Percentiles rank a stretch among this genome's conserved stretches.
Conservation (phyloP, 2,888 invertebrate genomes). For the Lasioglossum lativentre region DNA sequence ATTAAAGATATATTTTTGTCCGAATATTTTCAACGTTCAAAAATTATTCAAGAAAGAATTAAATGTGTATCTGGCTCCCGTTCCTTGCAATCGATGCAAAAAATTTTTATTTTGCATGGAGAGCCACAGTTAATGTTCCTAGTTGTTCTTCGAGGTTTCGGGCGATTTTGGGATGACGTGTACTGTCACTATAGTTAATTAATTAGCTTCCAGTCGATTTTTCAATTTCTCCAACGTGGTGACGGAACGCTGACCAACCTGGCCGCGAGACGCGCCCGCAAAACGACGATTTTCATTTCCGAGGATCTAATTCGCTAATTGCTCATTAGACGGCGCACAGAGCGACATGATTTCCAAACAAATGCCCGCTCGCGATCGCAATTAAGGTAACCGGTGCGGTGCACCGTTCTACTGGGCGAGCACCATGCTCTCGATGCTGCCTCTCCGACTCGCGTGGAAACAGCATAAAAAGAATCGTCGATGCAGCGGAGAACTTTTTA, state of each 20-base stretch:
- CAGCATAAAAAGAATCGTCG: slow-evolving; percentile 11
- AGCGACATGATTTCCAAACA: slow-evolving; percentile 55
- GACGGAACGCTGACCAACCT: background rate
- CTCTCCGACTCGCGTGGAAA: slow-evolving; percentile 26
- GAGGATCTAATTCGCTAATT: slow-evolving; percentile 57
- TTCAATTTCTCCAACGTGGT: background rate
- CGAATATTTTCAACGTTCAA: too few species aligned
- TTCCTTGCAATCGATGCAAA: too few species aligned
- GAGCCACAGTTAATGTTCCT: too few species aligned
- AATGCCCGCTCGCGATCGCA: slow-evolving; percentile 23
- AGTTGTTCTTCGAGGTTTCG: background rate
- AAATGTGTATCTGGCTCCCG: background rate
- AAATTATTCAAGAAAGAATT: background rate
- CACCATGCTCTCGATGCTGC: slow-evolving; percentile 53
- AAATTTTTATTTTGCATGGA: too few species aligned
- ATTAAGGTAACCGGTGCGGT: slow-evolving; percentile 56
- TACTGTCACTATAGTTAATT: background rate
- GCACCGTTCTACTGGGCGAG: slow-evolving; percentile 62
- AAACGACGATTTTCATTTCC: slow-evolving; percentile 28
- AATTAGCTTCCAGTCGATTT: background rate
- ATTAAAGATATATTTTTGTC: too few species aligned
- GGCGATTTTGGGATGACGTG: background rate
- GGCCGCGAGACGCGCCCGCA: background rate
- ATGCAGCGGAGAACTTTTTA: background rate
- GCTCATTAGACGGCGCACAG: slow-evolving; percentile 51